These are phyloP conservation scores for Coccyzus lansbergi DNA, from an alignment of 2,797 vertebrate genomes.

Conservation along the genomic window DNA sequence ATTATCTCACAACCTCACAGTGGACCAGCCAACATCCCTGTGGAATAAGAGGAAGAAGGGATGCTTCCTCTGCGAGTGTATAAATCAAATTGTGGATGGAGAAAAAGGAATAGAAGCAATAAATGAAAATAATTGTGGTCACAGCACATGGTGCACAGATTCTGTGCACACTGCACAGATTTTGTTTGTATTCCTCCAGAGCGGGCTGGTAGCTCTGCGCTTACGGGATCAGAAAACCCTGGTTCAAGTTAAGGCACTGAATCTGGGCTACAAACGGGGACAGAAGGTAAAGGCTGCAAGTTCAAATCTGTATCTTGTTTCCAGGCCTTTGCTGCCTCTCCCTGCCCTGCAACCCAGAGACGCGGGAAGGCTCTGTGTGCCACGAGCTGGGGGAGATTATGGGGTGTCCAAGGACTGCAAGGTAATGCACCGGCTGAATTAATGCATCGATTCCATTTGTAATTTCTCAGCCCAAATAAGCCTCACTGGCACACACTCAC, in stretches of 20 bases:
- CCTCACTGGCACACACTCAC: not conserved
- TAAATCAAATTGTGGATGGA: not conserved
- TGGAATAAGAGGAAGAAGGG: not conserved
- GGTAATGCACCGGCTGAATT: not conserved
- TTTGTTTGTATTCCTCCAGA: not conserved
- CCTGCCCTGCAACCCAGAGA: accelerated
- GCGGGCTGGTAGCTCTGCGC: not conserved
- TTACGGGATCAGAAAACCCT: not conserved
- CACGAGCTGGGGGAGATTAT: not conserved
- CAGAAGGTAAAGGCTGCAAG: not conserved
- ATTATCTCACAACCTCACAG: not conserved
- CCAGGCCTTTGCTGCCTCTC: not conserved
- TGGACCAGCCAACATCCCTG: not conserved
- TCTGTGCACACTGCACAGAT: not conserved
- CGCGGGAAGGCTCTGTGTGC: accelerated
- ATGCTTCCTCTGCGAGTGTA: not conserved
- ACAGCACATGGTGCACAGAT: not conserved
- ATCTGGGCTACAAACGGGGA: not conserved
- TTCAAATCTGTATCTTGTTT: not conserved
- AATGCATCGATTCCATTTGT: not conserved
- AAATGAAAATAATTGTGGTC: not conserved
- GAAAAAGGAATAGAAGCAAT: not conserved
- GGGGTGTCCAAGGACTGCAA: not conserved
- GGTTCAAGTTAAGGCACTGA: not conserved
- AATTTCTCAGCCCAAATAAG: not conserved